Conservation (phyloP, 2,797 vertebrate genomes). For the Clarias fuscus region DNA sequence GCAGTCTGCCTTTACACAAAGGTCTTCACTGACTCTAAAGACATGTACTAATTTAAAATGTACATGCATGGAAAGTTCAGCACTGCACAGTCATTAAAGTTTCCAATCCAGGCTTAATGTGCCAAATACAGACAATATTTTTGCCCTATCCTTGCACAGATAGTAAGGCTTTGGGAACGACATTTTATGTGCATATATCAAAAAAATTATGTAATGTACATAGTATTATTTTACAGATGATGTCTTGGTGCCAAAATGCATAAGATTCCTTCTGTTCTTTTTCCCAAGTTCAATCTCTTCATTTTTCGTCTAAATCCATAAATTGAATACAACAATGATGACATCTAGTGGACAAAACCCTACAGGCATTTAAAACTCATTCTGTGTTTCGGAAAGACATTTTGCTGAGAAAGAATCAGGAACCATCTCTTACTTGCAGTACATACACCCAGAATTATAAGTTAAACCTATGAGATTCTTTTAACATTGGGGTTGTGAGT, state of each 20-base stretch:
- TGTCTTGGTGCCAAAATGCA: neutral
- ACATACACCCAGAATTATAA: neutral
- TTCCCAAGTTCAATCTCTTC: neutral
- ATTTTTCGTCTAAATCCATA: neutral
- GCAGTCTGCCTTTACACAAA: neutral
- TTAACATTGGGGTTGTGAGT: neutral
- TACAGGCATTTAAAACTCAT: neutral
- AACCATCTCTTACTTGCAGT: neutral
- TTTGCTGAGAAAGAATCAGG: neutral
- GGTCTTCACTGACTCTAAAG: neutral
- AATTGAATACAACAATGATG: slow-evolving; percentile 33
- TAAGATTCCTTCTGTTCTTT: neutral
- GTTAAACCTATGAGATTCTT: neutral
- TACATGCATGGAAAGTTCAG: neutral
- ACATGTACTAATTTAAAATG: neutral
- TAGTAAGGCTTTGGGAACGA: neutral
- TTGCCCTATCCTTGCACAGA: neutral
- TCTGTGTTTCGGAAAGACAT: neutral
- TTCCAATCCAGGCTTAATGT: neutral
- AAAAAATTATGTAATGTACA: neutral
- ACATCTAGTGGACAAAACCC: slow-evolving; percentile 39
- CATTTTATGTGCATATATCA: neutral
- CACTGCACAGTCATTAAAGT: neutral
- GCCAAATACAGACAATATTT: neutral
- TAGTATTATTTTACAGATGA: neutral